phyloP scores from a whole-genome alignment of 1,140 invertebrate species.

The Lethocerus indicus region DNA sequence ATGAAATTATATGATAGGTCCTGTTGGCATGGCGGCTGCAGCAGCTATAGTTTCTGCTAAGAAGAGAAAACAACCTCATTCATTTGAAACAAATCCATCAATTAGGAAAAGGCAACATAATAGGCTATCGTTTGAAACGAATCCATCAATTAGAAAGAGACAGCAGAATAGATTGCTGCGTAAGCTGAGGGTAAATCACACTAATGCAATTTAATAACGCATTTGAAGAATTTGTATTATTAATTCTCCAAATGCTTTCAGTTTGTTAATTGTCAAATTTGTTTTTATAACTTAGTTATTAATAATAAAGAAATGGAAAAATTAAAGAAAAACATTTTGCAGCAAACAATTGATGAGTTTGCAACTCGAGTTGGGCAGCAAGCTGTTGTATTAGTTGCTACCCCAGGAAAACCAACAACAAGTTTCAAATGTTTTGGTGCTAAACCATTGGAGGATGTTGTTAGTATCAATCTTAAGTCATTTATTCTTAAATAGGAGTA shows the following conservation, averaged over 20 bases:
- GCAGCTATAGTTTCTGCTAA: constrained; percentile 92
- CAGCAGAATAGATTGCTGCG: constrained; percentile 86
- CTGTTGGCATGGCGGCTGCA: constrained; percentile 89
- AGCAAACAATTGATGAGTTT: constrained; percentile 96
- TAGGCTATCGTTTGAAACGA: constrained; percentile 93
- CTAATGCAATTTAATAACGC: too few species aligned
- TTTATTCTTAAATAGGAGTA: too few species aligned
- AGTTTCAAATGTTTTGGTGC: constrained; percentile 95
- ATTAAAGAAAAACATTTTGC: constrained; percentile 19
- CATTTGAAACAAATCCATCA: constrained; percentile 95
- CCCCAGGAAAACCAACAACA: constrained; percentile 89
- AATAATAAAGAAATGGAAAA: not conserved
- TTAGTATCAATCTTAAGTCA: constrained; percentile 23
- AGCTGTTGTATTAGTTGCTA: constrained; percentile 87
- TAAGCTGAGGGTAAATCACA: constrained; percentile 65
- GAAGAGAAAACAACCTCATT: constrained; percentile 86
- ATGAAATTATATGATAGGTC: constrained; percentile 45
- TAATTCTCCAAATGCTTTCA: not conserved
- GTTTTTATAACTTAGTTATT: not conserved
- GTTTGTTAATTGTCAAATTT: not conserved
- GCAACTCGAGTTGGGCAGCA: constrained; percentile 94
- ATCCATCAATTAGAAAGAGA: constrained; percentile 87
- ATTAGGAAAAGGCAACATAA: constrained; percentile 93
- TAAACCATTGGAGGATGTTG: constrained; percentile 90
- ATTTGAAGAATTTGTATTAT: too few species aligned